Evolutionary conservation across 2,113 vertebrate genomes (phyloP), one percentile per base, ranked within the genome.

Genomic region (Labeo catla): DNA sequence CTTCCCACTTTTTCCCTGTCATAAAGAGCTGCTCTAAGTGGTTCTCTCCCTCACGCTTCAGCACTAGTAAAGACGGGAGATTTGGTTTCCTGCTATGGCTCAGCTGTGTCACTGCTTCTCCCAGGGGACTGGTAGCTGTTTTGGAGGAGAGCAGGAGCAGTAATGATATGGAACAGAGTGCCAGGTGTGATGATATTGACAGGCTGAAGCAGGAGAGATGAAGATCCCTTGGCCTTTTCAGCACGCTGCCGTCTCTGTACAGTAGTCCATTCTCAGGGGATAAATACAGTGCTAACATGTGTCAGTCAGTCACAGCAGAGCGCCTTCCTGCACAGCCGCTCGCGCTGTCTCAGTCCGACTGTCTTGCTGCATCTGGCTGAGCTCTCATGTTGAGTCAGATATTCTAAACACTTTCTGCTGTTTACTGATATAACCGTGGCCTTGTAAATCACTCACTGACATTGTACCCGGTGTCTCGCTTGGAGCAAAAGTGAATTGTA

Each of bases 91-190:
- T 73, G 61, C 63, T 36, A 82, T 68, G 63, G 80, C 78, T 82
- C 80, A 36, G 47, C 45, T 52, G 63, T 72, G 93, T 93, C 96
- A 93, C 95, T 96, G 90, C 95, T 95, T 82, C 92, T 96, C 95
- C 12, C 95, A 96, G 61, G 66, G 85, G 52, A 74, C 54, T 15
- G 15, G 78, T 76, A 68, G 45, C 61, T 82, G 80, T 82, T 66
- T 82, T 82, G 83, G 90, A 57, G 88, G 89, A 91, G 86, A 91
- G 90, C 85, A 59, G 89, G 5, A 61, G 90, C 76, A 88, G 88
- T 93, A 91, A 91, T 92, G 90, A 91, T 89, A 92, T 91, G 88
- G 91, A 90, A 91, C 92, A 87, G 89, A 90, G 47, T 91, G 90
- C 90, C 92, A 92, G 92, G 91, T 93, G 92, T 74, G 79, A 88